phyloP scores from a whole-genome alignment of 2,888 invertebrate species.

The Dolomedes plantarius region DNA sequence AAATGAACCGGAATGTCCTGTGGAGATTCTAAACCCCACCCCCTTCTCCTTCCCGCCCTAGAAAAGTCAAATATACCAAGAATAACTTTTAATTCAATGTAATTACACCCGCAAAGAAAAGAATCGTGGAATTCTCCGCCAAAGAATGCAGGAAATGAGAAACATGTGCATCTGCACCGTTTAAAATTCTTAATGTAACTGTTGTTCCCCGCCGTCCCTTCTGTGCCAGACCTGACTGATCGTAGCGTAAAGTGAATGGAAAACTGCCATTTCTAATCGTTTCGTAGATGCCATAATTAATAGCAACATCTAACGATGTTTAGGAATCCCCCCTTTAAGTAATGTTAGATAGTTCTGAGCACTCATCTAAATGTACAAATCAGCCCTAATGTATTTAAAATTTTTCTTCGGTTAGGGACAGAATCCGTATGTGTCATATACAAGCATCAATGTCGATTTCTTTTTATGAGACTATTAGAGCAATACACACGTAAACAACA shows the following conservation, averaged over 20 bases:
- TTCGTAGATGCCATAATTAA: background rate
- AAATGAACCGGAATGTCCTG: background rate
- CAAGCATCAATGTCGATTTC: no score
- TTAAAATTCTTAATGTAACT: slow-evolving; percentile 1
- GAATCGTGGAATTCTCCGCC: background rate
- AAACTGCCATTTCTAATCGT: background rate
- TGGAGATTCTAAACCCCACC: background rate
- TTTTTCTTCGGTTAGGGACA: no score
- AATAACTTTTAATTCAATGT: background rate
- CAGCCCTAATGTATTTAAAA: no score
- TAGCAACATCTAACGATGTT: background rate
- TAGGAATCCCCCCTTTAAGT: no score
- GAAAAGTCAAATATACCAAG: background rate
- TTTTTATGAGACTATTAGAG: no score
- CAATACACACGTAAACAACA: no score
- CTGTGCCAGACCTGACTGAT: background rate
- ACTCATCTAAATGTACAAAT: no score
- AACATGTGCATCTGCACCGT: background rate
- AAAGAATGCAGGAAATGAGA: background rate
- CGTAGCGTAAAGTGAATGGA: background rate
- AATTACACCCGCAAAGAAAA: background rate
- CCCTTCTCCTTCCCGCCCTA: background rate
- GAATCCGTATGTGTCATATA: no score
- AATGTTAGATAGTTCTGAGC: no score
- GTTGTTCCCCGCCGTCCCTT: no score